Base-by-base conservation (phyloP, 2,888 invertebrate genomes). In the Stenodera caucasica region DNA sequence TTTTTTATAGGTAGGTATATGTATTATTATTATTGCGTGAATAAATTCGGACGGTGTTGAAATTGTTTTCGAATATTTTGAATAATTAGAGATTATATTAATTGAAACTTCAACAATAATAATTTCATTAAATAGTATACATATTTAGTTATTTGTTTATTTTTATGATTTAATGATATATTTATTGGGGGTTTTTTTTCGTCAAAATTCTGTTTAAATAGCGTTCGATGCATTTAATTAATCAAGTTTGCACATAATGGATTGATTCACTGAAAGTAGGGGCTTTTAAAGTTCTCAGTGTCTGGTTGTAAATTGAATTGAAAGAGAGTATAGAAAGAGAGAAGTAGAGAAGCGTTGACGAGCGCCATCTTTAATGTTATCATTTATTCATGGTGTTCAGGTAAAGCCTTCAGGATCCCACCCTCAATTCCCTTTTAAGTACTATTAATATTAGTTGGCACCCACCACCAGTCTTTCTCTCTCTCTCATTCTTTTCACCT, bases 301-400 rank as follows among this genome's bases (percentile, higher is more conserved):
- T 60, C 63, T 63, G 63, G 55, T 55, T 56, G 60, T 58, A 63
- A 63, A 63, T 63, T 63, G 63, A 63, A 63, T 63, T 63, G 63
- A 60, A 63, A 61, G 61, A 56, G 60, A 71, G 67, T 68, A 65
- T 45, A 2, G 21, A 11, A 2, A 23, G 45, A 12, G n/a, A 30
- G 33, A 32, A n/a, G 70, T 68, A 70, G 69, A 65, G 67, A 62
- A 66, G 67, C 71, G 70, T 68, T 72, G 74, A 74, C 72, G 73
- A 71, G 70, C 70, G 66, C 70, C 70, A 72, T 73, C 86, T 87
- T 78, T 87, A 87, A 78, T 86, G 86, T 82, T 85, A 86, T 55
- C 77, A 74, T 72, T 74, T 74, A 75, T 74, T 74, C 72, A 74
- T 71, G 68, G 71, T 70, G 69, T 70, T 82, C 73, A 83, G 69